Conservation (phyloP, 37 sponge, comb jelly and placozoan genomes). For the Halisarca cf. caerulea region DNA sequence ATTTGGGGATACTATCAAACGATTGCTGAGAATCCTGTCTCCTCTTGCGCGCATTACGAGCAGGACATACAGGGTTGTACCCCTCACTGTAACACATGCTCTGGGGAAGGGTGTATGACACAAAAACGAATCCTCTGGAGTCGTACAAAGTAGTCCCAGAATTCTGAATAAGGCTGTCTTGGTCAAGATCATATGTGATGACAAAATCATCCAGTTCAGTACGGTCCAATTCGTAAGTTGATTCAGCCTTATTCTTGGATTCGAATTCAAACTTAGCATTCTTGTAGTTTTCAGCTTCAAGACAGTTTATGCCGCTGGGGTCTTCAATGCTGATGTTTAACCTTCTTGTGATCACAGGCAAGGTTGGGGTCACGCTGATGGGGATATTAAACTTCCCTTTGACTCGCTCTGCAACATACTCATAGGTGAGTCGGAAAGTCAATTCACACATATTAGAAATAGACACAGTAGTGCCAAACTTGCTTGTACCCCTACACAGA, state of each 20-base stretch:
- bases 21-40: neutral
- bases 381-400: conserved; percentile 24
- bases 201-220: conserved; percentile 15
- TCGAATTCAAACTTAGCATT: conserved; percentile 1
- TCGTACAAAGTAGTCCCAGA: conserved; percentile 13
- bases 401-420: conserved; percentile 2
- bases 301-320: neutral
- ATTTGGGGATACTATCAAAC: neutral
- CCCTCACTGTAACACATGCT: conserved; percentile 3
- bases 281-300: conserved; percentile 28
- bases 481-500: neutral
- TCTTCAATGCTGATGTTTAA: conserved; percentile 15
- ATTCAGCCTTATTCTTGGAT: neutral
- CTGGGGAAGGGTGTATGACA: conserved; percentile 24
- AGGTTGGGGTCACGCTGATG: conserved; percentile 1
- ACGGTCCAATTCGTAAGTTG: neutral
- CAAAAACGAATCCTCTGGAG: conserved; percentile 31
- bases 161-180: neutral
- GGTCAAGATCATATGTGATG: conserved; percentile 21
- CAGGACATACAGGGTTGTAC: neutral
- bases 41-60: too few relatives aligned
- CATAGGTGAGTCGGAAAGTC: conserved; percentile 19
- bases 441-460: conserved; percentile 18
- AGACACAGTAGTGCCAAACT: conserved; percentile 25
- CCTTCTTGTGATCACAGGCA: conserved; percentile 29